Percentiles rank a stretch among this genome's conserved stretches.
These are phyloP conservation scores for Halichondria panicea DNA, from an alignment of 37 sponge, comb jelly and placozoan species.

Conservation along the genomic window DNA sequence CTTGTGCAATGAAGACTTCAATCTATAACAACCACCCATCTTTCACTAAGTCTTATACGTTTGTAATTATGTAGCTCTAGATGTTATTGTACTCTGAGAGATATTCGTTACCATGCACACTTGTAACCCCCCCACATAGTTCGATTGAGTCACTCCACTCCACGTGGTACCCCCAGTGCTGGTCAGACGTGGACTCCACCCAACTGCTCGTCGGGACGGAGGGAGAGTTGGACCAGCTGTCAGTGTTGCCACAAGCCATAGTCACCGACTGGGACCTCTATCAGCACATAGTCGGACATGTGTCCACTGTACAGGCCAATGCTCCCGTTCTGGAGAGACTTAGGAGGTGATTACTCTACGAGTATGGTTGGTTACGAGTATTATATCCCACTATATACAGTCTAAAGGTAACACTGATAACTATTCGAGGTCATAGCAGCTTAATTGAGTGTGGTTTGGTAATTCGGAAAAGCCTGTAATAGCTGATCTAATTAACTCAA, in stretches of 20 bases:
- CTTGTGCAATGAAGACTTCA: too few relatives aligned
- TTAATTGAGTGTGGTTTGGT: too few relatives aligned
- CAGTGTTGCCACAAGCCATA: conserved; percentile 7
- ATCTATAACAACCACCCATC: too few relatives aligned
- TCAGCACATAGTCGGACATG: neutral
- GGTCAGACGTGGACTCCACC: conserved; percentile 40
- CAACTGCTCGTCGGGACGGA: conserved; percentile 32
- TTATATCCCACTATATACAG: neutral
- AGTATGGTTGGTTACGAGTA: neutral
- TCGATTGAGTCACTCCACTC: conserved; percentile 22
- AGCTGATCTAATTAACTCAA: too few relatives aligned
- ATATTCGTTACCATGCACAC: too few relatives aligned
- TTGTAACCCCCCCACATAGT: conserved; percentile 5
- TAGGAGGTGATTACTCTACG: conserved; percentile 32
- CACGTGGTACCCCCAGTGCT: conserved; percentile 37
- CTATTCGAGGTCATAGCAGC: too few relatives aligned
- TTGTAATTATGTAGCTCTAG: too few relatives aligned
- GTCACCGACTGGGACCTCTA: conserved; percentile 46
- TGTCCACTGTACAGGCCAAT: conserved; percentile 17
- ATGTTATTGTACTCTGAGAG: too few relatives aligned
- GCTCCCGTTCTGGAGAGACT: conserved; percentile 24
- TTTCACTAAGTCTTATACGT: too few relatives aligned
- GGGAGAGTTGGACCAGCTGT: conserved; percentile 37
- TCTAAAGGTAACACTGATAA: too few relatives aligned
- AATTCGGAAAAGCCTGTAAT: too few relatives aligned